Evolutionary conservation across 2,888 invertebrate species (phyloP).

Genomic region (Criorhina ranunculi): DNA sequence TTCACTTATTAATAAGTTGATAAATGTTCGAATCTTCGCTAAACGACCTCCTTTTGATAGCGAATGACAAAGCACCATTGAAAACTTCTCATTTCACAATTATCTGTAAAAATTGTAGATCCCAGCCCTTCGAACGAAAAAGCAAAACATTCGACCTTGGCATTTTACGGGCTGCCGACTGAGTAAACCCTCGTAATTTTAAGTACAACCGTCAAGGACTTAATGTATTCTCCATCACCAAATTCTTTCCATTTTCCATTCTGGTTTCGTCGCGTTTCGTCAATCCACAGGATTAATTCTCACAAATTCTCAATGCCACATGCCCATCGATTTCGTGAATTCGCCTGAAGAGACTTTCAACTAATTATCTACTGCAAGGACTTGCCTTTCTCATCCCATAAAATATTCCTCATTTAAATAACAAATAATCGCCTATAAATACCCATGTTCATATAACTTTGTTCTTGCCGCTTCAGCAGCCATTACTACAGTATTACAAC

Average conservation of each 20-base stretch:
- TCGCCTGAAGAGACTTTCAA: conserved; percentile 12
- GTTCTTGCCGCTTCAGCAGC: not conserved
- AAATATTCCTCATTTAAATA: conserved; percentile 38
- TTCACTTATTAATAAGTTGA: too few species aligned
- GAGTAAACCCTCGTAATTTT: too few species aligned
- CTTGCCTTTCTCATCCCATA: not conserved
- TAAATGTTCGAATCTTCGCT: too few species aligned
- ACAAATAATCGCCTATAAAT: conserved; percentile 37
- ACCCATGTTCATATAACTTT: not conserved
- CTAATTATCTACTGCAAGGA: conserved; percentile 16
- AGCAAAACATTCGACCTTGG: too few species aligned
- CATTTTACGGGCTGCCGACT: too few species aligned
- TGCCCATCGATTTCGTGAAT: not conserved
- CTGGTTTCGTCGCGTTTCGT: not conserved
- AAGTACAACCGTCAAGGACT: too few species aligned
- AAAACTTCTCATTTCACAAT: too few species aligned
- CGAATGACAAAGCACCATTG: too few species aligned
- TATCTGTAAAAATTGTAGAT: too few species aligned
- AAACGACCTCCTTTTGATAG: too few species aligned
- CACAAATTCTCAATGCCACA: conserved; percentile 1
- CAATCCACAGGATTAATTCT: not conserved
- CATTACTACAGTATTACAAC: conserved; percentile 41
- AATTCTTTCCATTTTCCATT: not conserved
- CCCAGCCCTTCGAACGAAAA: too few species aligned
- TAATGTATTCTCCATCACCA: too few species aligned